Evolutionary conservation across 2,113 vertebrate species (phyloP), one percentile per base, ranked within the genome.

Genomic region (Labeo rohita): DNA sequence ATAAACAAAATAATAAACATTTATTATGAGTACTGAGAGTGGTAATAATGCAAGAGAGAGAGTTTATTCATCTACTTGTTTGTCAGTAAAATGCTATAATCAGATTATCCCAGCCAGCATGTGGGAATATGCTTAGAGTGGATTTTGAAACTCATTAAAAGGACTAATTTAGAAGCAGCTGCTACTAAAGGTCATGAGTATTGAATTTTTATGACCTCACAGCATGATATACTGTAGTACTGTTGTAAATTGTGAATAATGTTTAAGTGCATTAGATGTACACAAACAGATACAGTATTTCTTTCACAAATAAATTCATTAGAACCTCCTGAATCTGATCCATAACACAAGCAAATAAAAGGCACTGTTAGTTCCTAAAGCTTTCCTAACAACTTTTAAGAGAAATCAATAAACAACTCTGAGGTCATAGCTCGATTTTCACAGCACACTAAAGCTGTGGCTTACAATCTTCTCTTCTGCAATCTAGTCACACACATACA

Each of bases 181-280:
- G 59, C 28, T 11, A 49, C 56, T 13, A 82, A 86, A 86, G 70
- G 85, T 86, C 79, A 83, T 18, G 70, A 63, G 36, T 54, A 47
- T 39, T 76, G 21, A 54, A 63, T 82, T 50, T 76, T 12, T 12
- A 50, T 34, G 23, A 52, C 54, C 43, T 74, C 72, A 39, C 11
- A 75, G 78, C 28, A 75, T 52, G 23, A 80, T 77, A 34, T 10
- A 61, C 21, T 9, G 18, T 61, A 10, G 54, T 59, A 43, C 36
- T 23, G 3, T 45, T 45, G 21, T 43, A n/a, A n/a, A 61, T 43
- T 59, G 49, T 52, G 6, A 28, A 52, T 15, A 28, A 6, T 28
- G 70, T 28, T 59, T 39, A 39, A 39, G 39, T 39, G 39, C 39
- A 39, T 59, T 59, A 59, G 54, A 59, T 59, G 16, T 21, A 59